phyloP scores from a whole-genome alignment of 2,797 vertebrate genomes.

The Dipus sagitta region DNA sequence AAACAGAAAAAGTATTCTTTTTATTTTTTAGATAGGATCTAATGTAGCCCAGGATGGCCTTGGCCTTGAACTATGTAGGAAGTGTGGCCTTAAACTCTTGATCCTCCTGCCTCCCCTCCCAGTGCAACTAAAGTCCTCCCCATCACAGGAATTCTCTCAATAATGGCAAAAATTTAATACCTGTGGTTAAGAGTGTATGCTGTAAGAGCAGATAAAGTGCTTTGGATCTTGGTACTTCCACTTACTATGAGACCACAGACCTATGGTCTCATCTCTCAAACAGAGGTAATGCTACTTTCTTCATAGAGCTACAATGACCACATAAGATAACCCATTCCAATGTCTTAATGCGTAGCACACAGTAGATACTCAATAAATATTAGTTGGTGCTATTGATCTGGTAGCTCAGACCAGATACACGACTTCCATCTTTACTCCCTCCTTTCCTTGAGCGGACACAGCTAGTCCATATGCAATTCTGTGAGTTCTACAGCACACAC shows the following conservation, averaged over 20 bases:
- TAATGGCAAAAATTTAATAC: background rate
- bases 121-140: background rate
- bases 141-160: background rate
- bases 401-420: background rate
- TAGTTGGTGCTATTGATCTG: background rate
- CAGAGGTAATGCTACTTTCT: background rate
- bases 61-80: too few relatives aligned
- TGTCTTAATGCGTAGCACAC: background rate
- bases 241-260: background rate
- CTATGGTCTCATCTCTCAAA: background rate
- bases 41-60: background rate
- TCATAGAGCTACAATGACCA: slow-evolving; percentile 2
- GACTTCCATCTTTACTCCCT: background rate
- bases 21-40: background rate
- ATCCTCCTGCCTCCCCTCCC: background rate
- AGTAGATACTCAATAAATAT: slow-evolving; percentile 4
- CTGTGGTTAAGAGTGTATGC: background rate
- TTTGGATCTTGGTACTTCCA: background rate
- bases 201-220: background rate
- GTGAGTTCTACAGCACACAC: background rate
- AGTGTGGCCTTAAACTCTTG: too few relatives aligned
- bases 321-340: slow-evolving; percentile 2
- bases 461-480: background rate
- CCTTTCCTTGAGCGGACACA: background rate
- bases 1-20: background rate